Evolutionary conservation across 2,888 invertebrate genomes (phyloP), one percentile per base, ranked within the genome.

Genomic region (Sacculina carcini): DNA sequence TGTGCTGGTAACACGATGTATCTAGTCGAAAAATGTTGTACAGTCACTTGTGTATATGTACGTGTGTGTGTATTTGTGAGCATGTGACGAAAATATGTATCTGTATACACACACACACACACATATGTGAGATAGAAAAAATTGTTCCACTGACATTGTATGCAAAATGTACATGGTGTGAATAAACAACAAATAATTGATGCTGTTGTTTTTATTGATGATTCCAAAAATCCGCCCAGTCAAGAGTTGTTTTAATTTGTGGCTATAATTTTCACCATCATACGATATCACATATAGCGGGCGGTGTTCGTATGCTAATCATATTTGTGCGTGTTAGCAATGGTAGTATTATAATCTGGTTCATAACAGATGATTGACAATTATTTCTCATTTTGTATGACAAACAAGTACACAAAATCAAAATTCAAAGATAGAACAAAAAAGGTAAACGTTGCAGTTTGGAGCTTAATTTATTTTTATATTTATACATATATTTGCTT

Each of bases 61-160:
- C 21, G 5, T 44, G 2, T 23, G 19, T 44, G 2, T 21, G 7
- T 44, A 21, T 44, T 10, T 24, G 31, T 28, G 42, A 29, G 42
- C 31, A 50, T 50, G 47, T 51, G n/a, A 47, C 47, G 47, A 38
- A 36, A 47, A 51, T 47, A 51, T 51, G 47, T 51, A 51, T 51
- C 46, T 51, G 47, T 51, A 51, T 36, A 12, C 12, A 12, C n/a
- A 12, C 12, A 34, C n/a, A 34, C 12, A 34, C n/a, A 12, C 12
- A 12, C 34, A n/a, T 34, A n/a, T 34, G 12, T 34, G 34, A 10
- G 12, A 12, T 34, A n/a, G n/a, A n/a, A 34, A 34, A 34, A 34
- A 34, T 34, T 34, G 12, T 34, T 34, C n/a, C 12, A 34, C n/a
- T 12, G 12, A n/a, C n/a, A n/a, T 34, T 34, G 34, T 34, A 34